A percentile compares a stretch with the other conserved stretches of the same genome.
Evolutionary conservation across 1,140 invertebrate species (phyloP).

Genomic region (Platyura marginata): DNA sequence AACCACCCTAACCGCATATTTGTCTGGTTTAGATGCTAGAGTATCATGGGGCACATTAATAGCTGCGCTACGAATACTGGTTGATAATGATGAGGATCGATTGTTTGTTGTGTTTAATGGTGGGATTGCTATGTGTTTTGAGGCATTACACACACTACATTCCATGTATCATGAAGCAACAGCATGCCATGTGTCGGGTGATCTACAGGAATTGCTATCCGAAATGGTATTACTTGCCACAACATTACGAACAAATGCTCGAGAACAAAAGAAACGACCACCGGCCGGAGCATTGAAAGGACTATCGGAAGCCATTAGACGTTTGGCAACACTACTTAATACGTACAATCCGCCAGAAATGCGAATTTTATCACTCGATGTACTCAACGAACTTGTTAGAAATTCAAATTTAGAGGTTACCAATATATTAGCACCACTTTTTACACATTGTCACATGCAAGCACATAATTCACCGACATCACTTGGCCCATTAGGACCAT

Average conservation of each 20-base stretch:
- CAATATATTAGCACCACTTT: conserved; percentile 59
- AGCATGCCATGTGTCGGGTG: conserved; percentile 65
- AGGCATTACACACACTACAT: conserved; percentile 78
- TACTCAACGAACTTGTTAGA: conserved; percentile 68
- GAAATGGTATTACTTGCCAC: conserved; percentile 30
- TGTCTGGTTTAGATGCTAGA: conserved; percentile 33
- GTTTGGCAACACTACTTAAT: conserved; percentile 72
- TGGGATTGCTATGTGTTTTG: conserved; percentile 72
- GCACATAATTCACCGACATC: conserved; percentile 59
- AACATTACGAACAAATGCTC: conserved; percentile 14
- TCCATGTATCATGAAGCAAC: conserved; percentile 89
- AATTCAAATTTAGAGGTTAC: conserved; percentile 66
- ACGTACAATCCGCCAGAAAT: conserved; percentile 80
- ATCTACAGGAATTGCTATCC: conserved; percentile 63
- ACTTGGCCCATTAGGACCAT: conserved; percentile 26
- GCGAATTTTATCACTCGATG: conserved; percentile 56
- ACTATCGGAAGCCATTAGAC: conserved; percentile 63
- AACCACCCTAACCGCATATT: conserved; percentile 65
- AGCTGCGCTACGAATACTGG: conserved; percentile 65
- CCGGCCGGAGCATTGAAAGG: conserved; percentile 43
- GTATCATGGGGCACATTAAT: conserved; percentile 60
- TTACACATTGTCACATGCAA: conserved; percentile 66
- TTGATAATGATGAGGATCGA: conserved; percentile 77
- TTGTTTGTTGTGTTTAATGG: conserved; percentile 74
- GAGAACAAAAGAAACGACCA: conserved; percentile 10